Evolutionary conservation across 1,140 invertebrate species (phyloP), one percentile per base, ranked within the genome.

Genomic region (Drosophila nikananu): DNA sequence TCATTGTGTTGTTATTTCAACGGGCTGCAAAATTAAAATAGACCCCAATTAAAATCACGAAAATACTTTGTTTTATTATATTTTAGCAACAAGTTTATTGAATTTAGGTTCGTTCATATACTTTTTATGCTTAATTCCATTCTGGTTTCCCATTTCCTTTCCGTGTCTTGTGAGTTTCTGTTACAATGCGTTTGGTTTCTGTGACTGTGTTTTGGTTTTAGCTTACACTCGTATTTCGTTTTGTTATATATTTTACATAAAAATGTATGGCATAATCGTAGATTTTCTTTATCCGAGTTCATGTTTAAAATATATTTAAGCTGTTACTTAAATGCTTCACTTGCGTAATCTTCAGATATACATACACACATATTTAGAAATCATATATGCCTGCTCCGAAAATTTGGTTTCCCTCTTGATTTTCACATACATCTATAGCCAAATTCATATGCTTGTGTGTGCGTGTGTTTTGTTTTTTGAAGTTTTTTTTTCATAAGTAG

Each of bases 81-180:
- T 89, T 80, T 89, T 90, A 86, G 86, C 86, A 90, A 90, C 86
- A 90, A 90, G 86, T 90, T 90, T 90, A 90, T 90, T 90, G 86
- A 90, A 90, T 90, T 90, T 82, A 80, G 84, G 67, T 86, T 75
- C 72, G 76, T 90, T 90, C 86, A 76, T 81, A 84, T 86, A 73
- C 86, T 80, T 90, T 79, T 81, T 61, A 86, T 86, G 79, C 76
- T 90, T 80, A 90, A 68, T 74, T 76, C 83, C 82, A 73, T 76
- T 80, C 75, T 77, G 64, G 49, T 77, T 77, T 77, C 64, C 64
- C 75, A 61, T 77, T 68, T 77, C 51, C 74, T 35, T 75, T 77
- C 52, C 74, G 30, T 62, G 63, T 82, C 58, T 63, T 86, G 86
- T 90, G 86, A 86, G 86, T 89, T 89, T 89, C 87, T 90, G 86